phyloP scores from a whole-genome alignment of 2,797 vertebrate genomes.

The Bovichtus diacanthus region DNA sequence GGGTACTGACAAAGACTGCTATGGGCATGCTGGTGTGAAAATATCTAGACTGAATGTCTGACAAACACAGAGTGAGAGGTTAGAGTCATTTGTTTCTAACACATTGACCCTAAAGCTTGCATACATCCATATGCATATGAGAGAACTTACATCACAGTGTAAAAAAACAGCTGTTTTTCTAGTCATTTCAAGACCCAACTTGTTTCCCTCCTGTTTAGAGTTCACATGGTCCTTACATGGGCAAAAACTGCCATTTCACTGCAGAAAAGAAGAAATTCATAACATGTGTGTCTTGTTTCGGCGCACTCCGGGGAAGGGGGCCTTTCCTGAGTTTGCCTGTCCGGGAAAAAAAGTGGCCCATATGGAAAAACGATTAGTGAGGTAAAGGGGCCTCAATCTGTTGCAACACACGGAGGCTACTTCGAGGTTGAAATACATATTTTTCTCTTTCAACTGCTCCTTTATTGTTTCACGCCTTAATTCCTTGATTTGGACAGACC shows the following conservation, averaged over 20 bases:
- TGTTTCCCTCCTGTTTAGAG: conserved; percentile 19
- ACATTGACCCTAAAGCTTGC: background rate
- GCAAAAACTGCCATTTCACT: background rate
- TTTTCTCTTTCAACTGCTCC: background rate
- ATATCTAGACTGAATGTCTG: background rate
- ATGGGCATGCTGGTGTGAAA: background rate
- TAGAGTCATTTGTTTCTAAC: no score
- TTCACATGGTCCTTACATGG: conserved; percentile 37
- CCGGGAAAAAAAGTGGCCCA: conserved; percentile 51
- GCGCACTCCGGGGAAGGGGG: conserved; percentile 22
- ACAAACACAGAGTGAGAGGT: conserved; percentile 15
- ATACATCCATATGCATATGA: background rate
- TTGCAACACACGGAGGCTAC: conserved; percentile 36
- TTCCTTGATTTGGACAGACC: background rate
- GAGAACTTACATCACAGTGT: background rate
- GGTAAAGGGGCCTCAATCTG: conserved; percentile 40
- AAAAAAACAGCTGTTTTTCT: background rate
- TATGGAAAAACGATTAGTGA: conserved; percentile 78
- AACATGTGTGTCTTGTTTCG: conserved; percentile 67
- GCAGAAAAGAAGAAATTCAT: conserved; percentile 30
- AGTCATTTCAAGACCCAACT: background rate
- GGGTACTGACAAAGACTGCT: background rate
- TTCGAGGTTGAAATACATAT: background rate
- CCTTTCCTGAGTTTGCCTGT: conserved; percentile 32
- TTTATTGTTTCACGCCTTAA: background rate